These are phyloP conservation scores for Drosophila nasuta DNA, from an alignment of 1,140 invertebrate genomes.

Conservation along the genomic window DNA sequence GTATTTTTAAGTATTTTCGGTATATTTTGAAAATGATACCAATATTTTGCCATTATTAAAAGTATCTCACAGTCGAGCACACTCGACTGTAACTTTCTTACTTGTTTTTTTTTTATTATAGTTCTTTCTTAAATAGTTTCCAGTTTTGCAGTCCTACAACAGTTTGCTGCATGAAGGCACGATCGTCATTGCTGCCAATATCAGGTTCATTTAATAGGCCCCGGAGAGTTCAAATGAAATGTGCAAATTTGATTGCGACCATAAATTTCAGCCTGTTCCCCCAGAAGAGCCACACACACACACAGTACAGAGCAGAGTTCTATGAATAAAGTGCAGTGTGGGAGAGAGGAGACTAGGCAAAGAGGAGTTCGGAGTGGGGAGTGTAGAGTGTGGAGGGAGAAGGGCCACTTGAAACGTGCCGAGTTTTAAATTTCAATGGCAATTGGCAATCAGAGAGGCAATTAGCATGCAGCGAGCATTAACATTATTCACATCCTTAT, in stretches of 20 bases:
- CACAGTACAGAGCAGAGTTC: slow-evolving; percentile 32
- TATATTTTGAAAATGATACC: too few species aligned
- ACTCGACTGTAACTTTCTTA: background rate
- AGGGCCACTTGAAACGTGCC: slow-evolving; percentile 55
- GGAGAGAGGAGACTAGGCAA: background rate
- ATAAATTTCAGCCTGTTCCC: slow-evolving; percentile 51
- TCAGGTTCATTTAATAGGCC: slow-evolving; percentile 41
- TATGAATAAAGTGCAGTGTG: background rate
- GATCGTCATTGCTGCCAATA: slow-evolving; percentile 28
- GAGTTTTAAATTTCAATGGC: slow-evolving; percentile 77
- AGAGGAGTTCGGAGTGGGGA: background rate
- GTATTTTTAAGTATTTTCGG: too few species aligned
- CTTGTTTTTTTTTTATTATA: background rate
- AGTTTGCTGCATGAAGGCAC: slow-evolving; percentile 11
- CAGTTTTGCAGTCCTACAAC: background rate
- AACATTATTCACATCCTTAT: slow-evolving; percentile 80
- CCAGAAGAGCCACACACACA: slow-evolving; percentile 60
- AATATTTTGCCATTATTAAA: too few species aligned
- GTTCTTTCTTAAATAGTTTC: background rate
- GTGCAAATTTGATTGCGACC: slow-evolving; percentile 67
- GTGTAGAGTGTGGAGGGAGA: background rate
- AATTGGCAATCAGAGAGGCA: slow-evolving; percentile 58
- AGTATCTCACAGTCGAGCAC: background rate
- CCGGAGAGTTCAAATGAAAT: slow-evolving; percentile 50
- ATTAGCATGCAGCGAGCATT: slow-evolving; percentile 63